Evolutionary conservation across 2,888 invertebrate species (phyloP).

Genomic region (Drosophila monieri): DNA sequence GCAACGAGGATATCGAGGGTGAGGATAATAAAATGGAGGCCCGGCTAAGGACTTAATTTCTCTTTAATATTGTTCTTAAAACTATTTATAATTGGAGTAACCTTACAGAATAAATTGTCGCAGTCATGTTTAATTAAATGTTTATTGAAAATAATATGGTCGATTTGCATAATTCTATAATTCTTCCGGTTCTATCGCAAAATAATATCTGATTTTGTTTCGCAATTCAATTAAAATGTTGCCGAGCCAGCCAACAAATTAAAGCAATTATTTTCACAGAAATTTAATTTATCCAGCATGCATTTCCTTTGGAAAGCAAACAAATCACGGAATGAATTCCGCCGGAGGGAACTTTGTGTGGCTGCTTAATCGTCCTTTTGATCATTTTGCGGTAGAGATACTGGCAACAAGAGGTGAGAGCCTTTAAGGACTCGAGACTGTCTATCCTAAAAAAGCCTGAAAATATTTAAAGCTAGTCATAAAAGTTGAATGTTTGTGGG

Average conservation of each 20-base stretch:
- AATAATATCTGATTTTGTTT: neutral
- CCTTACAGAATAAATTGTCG: constrained; percentile 5
- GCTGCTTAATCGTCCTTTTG: constrained; percentile 34
- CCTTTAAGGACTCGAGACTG: neutral
- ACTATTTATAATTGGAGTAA: constrained; percentile 1
- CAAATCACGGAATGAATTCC: constrained; percentile 3
- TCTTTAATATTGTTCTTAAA: neutral
- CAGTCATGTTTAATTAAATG: constrained; percentile 19
- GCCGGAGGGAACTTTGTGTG: constrained; percentile 10
- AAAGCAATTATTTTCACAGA: constrained; percentile 26
- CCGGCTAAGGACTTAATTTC: neutral
- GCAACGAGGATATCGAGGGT: neutral
- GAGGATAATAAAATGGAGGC: neutral
- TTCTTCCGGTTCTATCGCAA: constrained; percentile 7
- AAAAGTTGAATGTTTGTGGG: constrained; percentile 6
- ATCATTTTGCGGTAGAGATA: constrained; percentile 37
- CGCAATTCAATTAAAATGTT: constrained; percentile 17
- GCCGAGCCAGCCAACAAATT: constrained; percentile 15
- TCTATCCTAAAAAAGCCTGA: too few species aligned
- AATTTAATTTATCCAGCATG: constrained; percentile 16
- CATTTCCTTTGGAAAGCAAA: constrained; percentile 23
- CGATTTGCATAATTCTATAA: constrained; percentile 11
- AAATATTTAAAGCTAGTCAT: constrained; percentile 15
- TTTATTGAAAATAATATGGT: constrained; percentile 7
- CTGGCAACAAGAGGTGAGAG: constrained; percentile 1